These are phyloP conservation scores for Pollenia labialis DNA, from an alignment of 2,888 invertebrate species.

Conservation along the genomic window DNA sequence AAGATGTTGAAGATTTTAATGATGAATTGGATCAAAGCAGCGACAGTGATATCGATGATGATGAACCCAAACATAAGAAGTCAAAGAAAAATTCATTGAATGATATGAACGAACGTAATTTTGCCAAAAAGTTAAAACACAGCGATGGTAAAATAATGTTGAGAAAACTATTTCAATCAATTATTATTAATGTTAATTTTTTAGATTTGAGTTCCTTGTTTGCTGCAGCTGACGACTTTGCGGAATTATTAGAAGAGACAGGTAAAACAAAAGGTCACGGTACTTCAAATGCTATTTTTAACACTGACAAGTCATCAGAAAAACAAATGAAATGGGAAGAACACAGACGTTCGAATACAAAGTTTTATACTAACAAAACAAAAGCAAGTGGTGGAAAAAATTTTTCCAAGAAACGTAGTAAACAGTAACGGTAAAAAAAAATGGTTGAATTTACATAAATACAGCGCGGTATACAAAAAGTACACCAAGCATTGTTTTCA, in stretches of 20 bases:
- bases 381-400: slow-evolving; percentile 46
- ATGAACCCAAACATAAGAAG: slow-evolving; percentile 80
- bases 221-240: slow-evolving; percentile 95
- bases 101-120: slow-evolving; percentile 77
- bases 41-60: slow-evolving; percentile 75
- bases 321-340: slow-evolving; percentile 94
- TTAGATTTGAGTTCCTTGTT: slow-evolving; percentile 88
- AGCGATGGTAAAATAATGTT: slow-evolving; percentile 78
- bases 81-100: slow-evolving; percentile 73
- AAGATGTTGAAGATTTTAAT: slow-evolving; percentile 73
- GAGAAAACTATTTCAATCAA: background rate
- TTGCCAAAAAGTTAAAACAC: slow-evolving; percentile 81
- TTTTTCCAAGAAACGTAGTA: slow-evolving; percentile 77
- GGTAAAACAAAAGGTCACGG: slow-evolving; percentile 88
- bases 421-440: slow-evolving; percentile 62
- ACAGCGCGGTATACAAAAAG: background rate
- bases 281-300: slow-evolving; percentile 89
- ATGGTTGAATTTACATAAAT: background rate
- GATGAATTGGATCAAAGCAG: slow-evolving; percentile 69
- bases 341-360: slow-evolving; percentile 85
- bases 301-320: slow-evolving; percentile 90
- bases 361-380: slow-evolving; percentile 77
- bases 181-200: background rate
- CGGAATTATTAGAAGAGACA: slow-evolving; percentile 93
- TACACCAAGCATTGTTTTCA: background rate